Conservation (phyloP, 2,113 vertebrate species). For the Leucopternis melanops region DNA sequence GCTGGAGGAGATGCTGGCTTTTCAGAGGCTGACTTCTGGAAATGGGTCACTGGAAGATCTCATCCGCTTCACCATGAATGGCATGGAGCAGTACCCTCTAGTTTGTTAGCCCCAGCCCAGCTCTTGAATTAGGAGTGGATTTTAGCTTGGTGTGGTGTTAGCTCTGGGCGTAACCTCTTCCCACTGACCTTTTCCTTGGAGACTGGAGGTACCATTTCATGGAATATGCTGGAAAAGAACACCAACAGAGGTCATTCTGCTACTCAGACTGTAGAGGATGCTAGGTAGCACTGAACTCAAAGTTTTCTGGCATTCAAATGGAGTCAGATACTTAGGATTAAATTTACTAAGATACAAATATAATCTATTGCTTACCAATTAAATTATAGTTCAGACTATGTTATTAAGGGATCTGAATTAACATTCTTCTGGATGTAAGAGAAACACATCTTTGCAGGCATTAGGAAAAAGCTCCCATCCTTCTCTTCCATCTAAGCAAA, state of each 20-base stretch:
- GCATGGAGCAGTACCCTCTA: not conserved
- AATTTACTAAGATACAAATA: slow-evolving; percentile 11
- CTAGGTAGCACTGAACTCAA: not conserved
- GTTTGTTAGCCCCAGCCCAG: not conserved
- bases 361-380: not conserved
- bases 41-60: not conserved
- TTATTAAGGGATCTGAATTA: slow-evolving; percentile 15
- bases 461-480: not conserved
- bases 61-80: not conserved
- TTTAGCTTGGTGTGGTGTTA: not conserved
- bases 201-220: not conserved
- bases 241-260: not conserved
- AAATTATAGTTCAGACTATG: not conserved
- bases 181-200: not conserved
- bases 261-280: not conserved
- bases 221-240: not conserved
- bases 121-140: not conserved
- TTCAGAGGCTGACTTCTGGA: not conserved
- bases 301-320: not conserved
- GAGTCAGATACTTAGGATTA: not conserved
- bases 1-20: not conserved
- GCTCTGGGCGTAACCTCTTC: not conserved
- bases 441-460: not conserved
- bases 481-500: not conserved
- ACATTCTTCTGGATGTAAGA: not conserved